Base-by-base conservation (phyloP, 2,888 invertebrate genomes). In the Andrena camellia region DNA sequence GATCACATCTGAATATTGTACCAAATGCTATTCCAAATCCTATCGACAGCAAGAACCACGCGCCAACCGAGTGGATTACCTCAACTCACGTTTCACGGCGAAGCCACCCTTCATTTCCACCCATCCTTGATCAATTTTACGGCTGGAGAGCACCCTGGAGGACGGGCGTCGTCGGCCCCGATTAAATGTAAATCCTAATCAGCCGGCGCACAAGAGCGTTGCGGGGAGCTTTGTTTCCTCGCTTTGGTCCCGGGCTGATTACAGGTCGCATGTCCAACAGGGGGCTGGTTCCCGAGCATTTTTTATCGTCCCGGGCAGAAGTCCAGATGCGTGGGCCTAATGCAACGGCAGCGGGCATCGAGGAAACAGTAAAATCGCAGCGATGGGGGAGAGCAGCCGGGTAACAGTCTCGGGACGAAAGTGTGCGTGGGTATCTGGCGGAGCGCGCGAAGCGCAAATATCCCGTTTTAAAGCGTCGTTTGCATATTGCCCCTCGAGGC, bases 391-490 rank as follows among this genome's bases (percentile, higher is more conserved):
- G 82, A 82, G 74, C n/a, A 62, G 54, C 35, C 52, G 20, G 69
- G 50, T 54, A 54, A n/a, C 60, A 72, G 62, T 57, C 26, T 26
- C 8, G 3, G 4, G 8, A 59, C n/a, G 29, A 7, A 5, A 50
- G 76, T 63, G 42, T 76, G 52, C 68, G 73, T 57, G 68, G 60
- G 66, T 71, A 59, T 63, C 63, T 13, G 62, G 63, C 78, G 84
- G 74, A 72, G 73, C 81, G 81, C 88, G 79, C 60, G 85, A 89
- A 89, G 89, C 90, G 88, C 90, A 93, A 93, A 93, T 93, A 93
- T 93, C 92, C 92, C 91, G 92, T 93, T 93, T 93, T 91, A 92
- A 92, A 89, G 84, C 89, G 84, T 88, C 90, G 89, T 92, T 92
- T 91, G 91, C 91, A 90, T 92, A 90, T 84, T 84, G 85, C 85